A percentile compares a stretch with the other conserved stretches of the same genome.
phyloP scores from a whole-genome alignment of 2,888 invertebrate genomes.

The Rhyacophila evoluta region DNA sequence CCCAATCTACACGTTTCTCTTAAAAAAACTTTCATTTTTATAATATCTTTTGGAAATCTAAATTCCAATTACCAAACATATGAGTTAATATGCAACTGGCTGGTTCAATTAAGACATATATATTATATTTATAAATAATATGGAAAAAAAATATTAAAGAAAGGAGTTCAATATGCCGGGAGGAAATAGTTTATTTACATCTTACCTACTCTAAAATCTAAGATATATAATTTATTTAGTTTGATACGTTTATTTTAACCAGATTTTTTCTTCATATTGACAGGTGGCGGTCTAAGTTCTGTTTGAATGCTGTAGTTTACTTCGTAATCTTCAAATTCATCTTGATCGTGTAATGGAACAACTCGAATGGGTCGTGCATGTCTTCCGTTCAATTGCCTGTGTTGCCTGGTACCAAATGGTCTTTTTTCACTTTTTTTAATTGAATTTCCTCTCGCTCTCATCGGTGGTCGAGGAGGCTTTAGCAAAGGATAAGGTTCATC shows the following conservation, averaged over 20 bases:
- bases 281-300: conserved; percentile 48
- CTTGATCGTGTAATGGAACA: conserved; percentile 27
- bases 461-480: conserved; percentile 64
- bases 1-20: neutral
- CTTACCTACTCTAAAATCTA: neutral
- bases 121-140: too few relatives aligned
- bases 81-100: neutral
- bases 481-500: conserved; percentile 65
- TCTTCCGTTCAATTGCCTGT: conserved; percentile 31
- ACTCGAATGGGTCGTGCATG: conserved; percentile 28
- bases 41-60: neutral
- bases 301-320: conserved; percentile 41
- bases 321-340: conserved; percentile 43
- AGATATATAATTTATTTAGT: neutral
- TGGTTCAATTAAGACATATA: neutral
- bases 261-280: conserved; percentile 31
- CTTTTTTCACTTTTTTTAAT: conserved; percentile 60
- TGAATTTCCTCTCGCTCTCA: conserved; percentile 50
- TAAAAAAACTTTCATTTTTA: neutral
- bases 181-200: conserved; percentile 27
- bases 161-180: neutral
- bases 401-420: conserved; percentile 49
- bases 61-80: neutral
- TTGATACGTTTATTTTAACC: neutral
- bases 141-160: neutral